Evolutionary conservation across 2,113 vertebrate genomes (phyloP), one percentile per base, ranked within the genome.

Genomic region (Amphiprion percula): DNA sequence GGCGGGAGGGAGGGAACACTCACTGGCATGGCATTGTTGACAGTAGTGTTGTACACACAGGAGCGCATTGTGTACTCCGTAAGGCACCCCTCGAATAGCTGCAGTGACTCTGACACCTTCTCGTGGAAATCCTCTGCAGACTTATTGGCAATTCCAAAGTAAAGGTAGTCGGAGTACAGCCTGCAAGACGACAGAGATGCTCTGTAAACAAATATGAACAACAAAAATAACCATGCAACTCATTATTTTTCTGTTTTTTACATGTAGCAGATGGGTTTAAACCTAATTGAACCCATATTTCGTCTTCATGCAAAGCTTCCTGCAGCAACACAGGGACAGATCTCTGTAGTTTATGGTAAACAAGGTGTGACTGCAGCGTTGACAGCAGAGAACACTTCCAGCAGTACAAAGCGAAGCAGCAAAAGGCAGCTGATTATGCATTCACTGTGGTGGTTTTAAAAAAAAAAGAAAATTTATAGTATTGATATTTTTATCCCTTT

Each of bases 81-180:
- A 90, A 99, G 73, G 55, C 98, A 99, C 24, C 86, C 94, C 77
- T 97, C 96, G 54, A 99, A 98, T 64, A 98, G 92, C 94, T 97
- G 96, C 93, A 99, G 94, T 0, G 98, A 98, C 33, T 99, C 98
- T 0, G 96, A 95, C 92, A 99, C 97, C 56, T 97, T 97, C 69
- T 98, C 97, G 0, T 99, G 97, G 90, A 99, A 99, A 84, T 99
- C 98, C 70, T 99, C 97, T 0, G 83, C 96, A 0, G 98, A 99
- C 84, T 99, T 99, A 87, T 99, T 99, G 65, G 96, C 94, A 58
- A 96, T 97, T 24, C 96, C 97, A 23, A 99, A 99, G 94, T 99
- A 99, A 58, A 99, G 95, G 85, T 99, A 99, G 86, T 99, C 98
- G 0, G 98, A 99, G 91, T 99, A 99, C 73, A 99, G 73, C 93